Conservation (phyloP, 2,888 invertebrate genomes). For the Trichopoda pennipes region DNA sequence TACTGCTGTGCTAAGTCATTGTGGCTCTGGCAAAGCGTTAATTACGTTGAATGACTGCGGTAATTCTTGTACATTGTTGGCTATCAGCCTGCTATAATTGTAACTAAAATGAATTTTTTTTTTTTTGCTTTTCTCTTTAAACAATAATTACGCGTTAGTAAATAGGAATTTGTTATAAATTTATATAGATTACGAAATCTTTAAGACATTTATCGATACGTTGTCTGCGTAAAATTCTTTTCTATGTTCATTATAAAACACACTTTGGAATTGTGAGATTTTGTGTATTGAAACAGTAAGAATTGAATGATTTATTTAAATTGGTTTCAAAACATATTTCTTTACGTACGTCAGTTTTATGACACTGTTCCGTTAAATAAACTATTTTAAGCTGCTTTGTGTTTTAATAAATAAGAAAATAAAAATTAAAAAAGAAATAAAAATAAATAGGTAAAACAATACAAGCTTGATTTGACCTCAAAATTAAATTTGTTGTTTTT, state of each 20-base stretch:
- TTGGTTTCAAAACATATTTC: too few relatives aligned
- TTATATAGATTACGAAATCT: conserved; percentile 49
- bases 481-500: conserved; percentile 16
- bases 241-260: neutral
- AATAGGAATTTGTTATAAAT: conserved; percentile 52
- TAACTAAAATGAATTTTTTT: conserved; percentile 71
- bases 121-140: conserved; percentile 62
- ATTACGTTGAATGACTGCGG: conserved; percentile 73
- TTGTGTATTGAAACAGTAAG: conserved; percentile 1
- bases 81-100: conserved; percentile 40
- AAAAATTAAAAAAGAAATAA: too few relatives aligned
- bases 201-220: conserved; percentile 14
- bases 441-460: neutral
- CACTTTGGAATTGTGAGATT: conserved; percentile 9
- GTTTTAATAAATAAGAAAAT: conserved; percentile 25
- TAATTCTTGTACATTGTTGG: conserved; percentile 31
- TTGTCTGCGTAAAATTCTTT: conserved; percentile 16
- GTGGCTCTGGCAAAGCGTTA: conserved; percentile 70
- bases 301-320: too few relatives aligned
- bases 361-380: conserved; percentile 12
- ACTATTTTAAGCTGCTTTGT: conserved; percentile 12
- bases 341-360: too few relatives aligned
- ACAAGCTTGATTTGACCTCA: conserved; percentile 21
- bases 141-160: conserved; percentile 21
- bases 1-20: conserved; percentile 42